Conservation (phyloP, 2,113 vertebrate species). For the Sterrhoptilus dennistouni region DNA sequence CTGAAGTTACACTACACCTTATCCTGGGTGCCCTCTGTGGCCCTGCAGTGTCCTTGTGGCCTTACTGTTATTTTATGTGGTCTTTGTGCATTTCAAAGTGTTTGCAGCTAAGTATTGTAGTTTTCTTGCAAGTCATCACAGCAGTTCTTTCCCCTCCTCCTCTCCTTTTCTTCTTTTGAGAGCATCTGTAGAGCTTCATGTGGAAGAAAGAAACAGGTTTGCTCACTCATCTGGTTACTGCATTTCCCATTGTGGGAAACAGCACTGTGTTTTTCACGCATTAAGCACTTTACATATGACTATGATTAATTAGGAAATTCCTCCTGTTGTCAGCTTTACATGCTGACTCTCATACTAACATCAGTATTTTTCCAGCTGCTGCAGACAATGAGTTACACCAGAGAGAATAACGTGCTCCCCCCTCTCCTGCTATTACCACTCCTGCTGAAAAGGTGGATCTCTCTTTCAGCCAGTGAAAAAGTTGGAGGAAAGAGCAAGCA, state of each 20-base stretch:
- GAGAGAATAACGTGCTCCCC: neutral
- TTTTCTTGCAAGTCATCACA: neutral
- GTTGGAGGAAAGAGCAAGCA: neutral
- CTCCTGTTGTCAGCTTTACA: neutral
- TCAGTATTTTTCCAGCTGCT: neutral
- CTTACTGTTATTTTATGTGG: neutral
- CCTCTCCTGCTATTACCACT: neutral
- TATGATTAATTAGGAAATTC: conserved; percentile 22
- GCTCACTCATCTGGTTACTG: neutral
- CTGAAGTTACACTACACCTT: neutral
- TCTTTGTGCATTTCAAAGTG: neutral
- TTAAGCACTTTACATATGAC: neutral
- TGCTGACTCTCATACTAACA: neutral
- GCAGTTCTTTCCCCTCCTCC: neutral
- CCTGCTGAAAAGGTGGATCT: neutral
- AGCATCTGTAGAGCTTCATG: neutral
- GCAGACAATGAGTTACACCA: neutral
- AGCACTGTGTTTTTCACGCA: neutral
- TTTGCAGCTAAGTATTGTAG: neutral
- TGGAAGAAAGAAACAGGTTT: neutral
- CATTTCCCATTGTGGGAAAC: neutral
- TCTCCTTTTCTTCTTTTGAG: neutral
- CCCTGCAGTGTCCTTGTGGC: neutral
- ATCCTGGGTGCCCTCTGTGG: neutral
- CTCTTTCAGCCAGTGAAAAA: neutral